A percentile compares a stretch with the other conserved stretches of the same genome.
Conservation (phyloP, 2,888 invertebrate species). For the Acrocyrtus sp. region DNA sequence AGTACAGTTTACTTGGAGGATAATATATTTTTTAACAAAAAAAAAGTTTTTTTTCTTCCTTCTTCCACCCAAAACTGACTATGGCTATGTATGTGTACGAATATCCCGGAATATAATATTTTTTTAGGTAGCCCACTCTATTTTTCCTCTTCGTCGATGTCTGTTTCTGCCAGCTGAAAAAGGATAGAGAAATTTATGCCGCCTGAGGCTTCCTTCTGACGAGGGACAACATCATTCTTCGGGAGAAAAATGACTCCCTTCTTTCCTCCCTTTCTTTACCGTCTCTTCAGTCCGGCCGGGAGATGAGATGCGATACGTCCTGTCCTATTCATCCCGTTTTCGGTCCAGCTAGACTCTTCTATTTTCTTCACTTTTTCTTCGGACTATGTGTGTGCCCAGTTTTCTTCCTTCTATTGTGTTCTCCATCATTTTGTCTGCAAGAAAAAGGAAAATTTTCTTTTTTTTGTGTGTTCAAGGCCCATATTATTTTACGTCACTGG, state of each 20-base stretch:
- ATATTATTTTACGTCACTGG: no score
- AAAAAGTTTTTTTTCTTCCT: neutral
- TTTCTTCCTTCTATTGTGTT: no score
- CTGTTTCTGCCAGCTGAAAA: constrained; percentile 49
- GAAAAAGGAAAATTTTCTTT: no score
- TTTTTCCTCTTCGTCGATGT: constrained; percentile 23
- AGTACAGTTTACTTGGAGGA: no score
- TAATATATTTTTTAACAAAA: no score
- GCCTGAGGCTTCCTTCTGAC: constrained; percentile 52
- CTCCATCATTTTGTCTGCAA: no score
- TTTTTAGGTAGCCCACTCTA: neutral
- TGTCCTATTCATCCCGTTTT: neutral
- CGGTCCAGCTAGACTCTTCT: neutral
- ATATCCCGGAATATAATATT: neutral
- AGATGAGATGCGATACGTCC: no score
- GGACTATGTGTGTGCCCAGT: no score
- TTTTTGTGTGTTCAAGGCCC: no score
- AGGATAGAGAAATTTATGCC: constrained; percentile 42
- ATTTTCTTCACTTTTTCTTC: constrained; percentile 11
- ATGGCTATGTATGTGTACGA: no score
- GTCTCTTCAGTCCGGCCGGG: no score
- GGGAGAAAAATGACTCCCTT: constrained; percentile 43
- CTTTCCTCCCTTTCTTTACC: constrained; percentile 4
- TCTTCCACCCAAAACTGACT: constrained; percentile 23
- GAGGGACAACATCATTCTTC: constrained; percentile 49